phyloP scores from a whole-genome alignment of 2,797 vertebrate species.

The Cephalopachus bancanus region DNA sequence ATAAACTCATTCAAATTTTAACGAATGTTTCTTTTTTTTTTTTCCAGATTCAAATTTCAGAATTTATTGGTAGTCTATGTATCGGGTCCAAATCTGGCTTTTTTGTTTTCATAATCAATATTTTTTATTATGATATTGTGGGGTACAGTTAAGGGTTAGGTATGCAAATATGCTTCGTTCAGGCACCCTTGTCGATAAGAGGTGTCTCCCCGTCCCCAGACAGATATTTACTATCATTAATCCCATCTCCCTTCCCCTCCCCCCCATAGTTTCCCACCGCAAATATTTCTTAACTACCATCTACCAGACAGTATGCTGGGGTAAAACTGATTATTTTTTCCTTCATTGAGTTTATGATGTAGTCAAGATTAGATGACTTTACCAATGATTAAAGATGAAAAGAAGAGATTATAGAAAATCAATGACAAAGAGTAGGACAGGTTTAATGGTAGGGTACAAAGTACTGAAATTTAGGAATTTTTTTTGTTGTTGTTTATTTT shows the following conservation, averaged over 20 bases:
- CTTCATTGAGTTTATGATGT: background rate
- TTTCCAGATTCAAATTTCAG: too few species aligned
- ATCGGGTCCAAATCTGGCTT: too few species aligned
- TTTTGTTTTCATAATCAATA: too few species aligned
- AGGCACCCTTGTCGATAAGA: too few species aligned
- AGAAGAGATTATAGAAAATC: background rate
- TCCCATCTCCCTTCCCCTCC: too few species aligned
- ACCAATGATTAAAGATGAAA: background rate
- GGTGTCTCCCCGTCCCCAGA: too few species aligned
- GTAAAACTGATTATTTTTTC: background rate
- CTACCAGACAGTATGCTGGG: background rate
- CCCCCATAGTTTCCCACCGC: too few species aligned
- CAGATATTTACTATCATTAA: too few species aligned
- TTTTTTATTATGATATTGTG: too few species aligned
- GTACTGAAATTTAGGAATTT: background rate
- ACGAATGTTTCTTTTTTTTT: background rate
- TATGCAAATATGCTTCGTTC: too few species aligned
- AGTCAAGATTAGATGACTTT: background rate
- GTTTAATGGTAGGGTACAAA: background rate
- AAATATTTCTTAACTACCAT: background rate
- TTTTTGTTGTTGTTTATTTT: background rate
- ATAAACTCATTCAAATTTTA: background rate
- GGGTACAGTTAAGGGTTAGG: too few species aligned
- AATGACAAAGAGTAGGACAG: background rate
- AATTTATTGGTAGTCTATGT: too few species aligned